Conservation (phyloP, 2,113 vertebrate genomes). For the Caloenas nicobarica region DNA sequence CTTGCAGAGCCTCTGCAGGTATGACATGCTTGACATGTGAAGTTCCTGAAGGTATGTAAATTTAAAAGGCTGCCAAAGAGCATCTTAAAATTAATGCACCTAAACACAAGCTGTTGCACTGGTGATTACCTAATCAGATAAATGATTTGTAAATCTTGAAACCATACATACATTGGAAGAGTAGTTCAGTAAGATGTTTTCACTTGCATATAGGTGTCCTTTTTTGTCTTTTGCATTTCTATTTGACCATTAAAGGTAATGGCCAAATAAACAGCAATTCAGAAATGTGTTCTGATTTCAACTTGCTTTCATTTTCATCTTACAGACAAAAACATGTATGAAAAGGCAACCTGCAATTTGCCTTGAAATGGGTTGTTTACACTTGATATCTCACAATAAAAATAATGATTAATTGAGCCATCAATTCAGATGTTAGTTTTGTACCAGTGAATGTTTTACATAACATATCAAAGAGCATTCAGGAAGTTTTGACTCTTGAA, state of each 20-base stretch:
- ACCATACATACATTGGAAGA: neutral
- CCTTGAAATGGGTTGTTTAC: neutral
- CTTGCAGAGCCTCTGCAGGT: neutral
- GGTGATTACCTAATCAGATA: neutral
- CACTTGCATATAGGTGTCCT: neutral
- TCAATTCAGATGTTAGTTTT: neutral
- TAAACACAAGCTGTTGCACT: neutral
- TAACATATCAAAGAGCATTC: neutral
- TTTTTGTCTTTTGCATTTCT: neutral
- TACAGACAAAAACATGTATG: neutral
- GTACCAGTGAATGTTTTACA: neutral
- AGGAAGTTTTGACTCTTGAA: neutral
- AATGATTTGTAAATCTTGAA: neutral
- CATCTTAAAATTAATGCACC: neutral
- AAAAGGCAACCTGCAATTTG: neutral
- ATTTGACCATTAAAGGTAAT: neutral
- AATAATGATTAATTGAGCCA: neutral
- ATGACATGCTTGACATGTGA: neutral
- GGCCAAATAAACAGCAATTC: neutral
- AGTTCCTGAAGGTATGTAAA: neutral
- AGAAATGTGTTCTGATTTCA: neutral
- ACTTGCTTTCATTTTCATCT: neutral
- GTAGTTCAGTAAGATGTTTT: neutral
- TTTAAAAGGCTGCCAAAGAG: neutral
- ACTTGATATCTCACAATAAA: neutral